These are phyloP conservation scores for Ophion costatus DNA, from an alignment of 2,888 invertebrate species.

Conservation along the genomic window DNA sequence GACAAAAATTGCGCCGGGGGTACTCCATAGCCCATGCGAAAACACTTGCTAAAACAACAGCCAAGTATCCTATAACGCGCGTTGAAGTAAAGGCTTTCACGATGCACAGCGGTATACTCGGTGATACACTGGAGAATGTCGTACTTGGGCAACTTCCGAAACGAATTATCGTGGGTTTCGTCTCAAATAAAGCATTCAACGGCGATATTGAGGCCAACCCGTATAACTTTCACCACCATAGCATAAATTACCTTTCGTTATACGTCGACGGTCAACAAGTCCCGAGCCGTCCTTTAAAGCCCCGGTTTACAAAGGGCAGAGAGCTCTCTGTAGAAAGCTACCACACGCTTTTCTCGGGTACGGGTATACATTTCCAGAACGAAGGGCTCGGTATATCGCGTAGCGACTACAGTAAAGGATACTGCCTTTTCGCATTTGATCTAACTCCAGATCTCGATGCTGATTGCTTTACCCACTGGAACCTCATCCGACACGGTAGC, in stretches of 20 bases:
- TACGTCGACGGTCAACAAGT: slow-evolving; percentile 36
- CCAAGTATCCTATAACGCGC: too few species aligned
- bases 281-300: slow-evolving; percentile 35
- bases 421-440: not conserved
- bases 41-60: too few species aligned
- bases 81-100: too few species aligned
- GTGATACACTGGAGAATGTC: too few species aligned
- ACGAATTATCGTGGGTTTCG: too few species aligned
- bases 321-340: not conserved
- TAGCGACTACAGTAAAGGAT: not conserved
- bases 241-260: slow-evolving; percentile 28
- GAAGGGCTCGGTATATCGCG: not conserved
- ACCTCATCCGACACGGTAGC: too few species aligned
- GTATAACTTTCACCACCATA: slow-evolving; percentile 13
- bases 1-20: too few species aligned
- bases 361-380: not conserved
- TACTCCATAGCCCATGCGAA: too few species aligned
- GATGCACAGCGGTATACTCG: too few species aligned
- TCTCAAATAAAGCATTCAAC: slow-evolving; percentile 22
- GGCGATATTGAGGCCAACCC: slow-evolving; percentile 16
- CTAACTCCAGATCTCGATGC: not conserved
- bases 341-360: too few species aligned
- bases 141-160: too few species aligned
- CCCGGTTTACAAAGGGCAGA: not conserved
- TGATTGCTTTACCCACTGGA: not conserved